Base-by-base conservation (phyloP, 2,113 vertebrate species). In the Microcebus ravelobensis region DNA sequence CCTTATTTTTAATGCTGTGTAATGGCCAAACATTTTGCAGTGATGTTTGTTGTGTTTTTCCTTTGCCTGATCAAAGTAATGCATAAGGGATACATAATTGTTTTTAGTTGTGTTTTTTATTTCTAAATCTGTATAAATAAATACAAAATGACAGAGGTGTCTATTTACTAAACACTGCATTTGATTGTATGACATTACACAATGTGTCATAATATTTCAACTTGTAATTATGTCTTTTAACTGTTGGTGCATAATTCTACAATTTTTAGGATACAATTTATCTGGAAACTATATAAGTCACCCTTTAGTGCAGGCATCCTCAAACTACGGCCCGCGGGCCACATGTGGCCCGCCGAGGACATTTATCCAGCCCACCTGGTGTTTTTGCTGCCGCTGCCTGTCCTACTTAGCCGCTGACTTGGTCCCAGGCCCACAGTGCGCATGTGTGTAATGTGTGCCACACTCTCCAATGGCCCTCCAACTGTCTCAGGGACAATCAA, bases 61-160 rank as follows among this genome's bases (percentile, higher is more conserved):
- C 39, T 87, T 90, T 94, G 36, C 70, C 45, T 52, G 48, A 87
- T 83, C 76, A 90, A 86, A 90, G 48, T 90, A 87, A 96, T 87
- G 50, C 36, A 83, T 67, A 84, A 83, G 63, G 48, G 5, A 9
- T 48, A 87, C 25, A 5, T 87, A 63, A 29, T 96, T 95, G 93
- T 94, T 98, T 98, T 98, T 98, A 98, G 97, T 96, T 94, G 95
- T 98, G 97, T 98, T 96, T 96, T 99, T 98, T 98, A 98, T 98
- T 98, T 98, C 98, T 96, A 98, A 98, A 98, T 97, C 90, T 97
- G 96, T 98, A 98, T 97, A 98, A 98, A 98, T 98, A 98, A 98
- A 98, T 98, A 98, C 90, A 98, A 98, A 98, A 98, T 98, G 97
- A 98, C 96, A 98, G 98, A 98, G 82, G 57, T 98, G 95, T 96